Percentiles rank a stretch among this genome's conserved stretches.
These are phyloP conservation scores for Bellardia bayeri DNA, from an alignment of 2,888 invertebrate species.

Conservation along the genomic window DNA sequence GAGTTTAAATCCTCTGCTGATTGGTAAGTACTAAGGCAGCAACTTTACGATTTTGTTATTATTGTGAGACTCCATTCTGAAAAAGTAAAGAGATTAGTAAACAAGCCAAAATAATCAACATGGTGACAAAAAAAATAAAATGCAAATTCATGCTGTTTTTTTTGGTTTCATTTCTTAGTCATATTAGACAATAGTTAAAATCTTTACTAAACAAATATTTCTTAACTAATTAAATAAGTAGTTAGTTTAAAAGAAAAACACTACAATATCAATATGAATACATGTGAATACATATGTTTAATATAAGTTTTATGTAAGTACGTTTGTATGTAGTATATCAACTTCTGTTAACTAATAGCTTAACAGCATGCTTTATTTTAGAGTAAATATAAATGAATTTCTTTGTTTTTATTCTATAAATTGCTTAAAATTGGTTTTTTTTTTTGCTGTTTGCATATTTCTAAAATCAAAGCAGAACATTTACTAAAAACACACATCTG, in stretches of 20 bases:
- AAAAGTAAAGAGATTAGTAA: constrained; percentile 67
- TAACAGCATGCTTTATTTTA: constrained; percentile 40
- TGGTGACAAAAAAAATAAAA: constrained; percentile 53
- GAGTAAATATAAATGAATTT: background rate
- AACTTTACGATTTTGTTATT: constrained; percentile 45
- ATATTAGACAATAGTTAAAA: constrained; percentile 58
- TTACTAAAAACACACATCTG: background rate
- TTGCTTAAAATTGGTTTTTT: background rate
- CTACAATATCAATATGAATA: constrained; percentile 50
- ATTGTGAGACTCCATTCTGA: constrained; percentile 58
- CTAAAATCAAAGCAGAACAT: constrained; percentile 15
- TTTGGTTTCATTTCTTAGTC: constrained; percentile 56
- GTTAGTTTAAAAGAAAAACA: constrained; percentile 46
- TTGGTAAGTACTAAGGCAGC: constrained; percentile 54
- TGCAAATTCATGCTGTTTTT: constrained; percentile 69
- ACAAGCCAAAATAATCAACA: constrained; percentile 32
- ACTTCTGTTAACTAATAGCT: constrained; percentile 31
- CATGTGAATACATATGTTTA: background rate
- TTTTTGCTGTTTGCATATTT: background rate
- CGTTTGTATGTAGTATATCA: constrained; percentile 19
- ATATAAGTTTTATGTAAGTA: constrained; percentile 24
- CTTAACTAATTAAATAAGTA: constrained; percentile 33
- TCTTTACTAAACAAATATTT: constrained; percentile 68
- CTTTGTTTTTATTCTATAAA: background rate
- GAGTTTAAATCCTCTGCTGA: constrained; percentile 65